Evolutionary conservation across 2,888 invertebrate species (phyloP).

Genomic region (Bhutanitis thaidina): DNA sequence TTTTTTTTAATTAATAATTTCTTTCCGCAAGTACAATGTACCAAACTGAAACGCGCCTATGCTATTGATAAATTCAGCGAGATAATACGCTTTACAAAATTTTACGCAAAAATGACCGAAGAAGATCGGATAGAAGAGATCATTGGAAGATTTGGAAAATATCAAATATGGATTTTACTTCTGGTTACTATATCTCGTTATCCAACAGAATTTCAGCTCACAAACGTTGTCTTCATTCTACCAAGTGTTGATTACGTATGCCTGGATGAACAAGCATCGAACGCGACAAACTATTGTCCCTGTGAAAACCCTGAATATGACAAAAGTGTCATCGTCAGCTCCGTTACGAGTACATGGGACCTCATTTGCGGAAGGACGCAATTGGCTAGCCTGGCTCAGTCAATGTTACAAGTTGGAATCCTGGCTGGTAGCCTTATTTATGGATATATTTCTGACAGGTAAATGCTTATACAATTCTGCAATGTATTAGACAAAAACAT

Average conservation of each 20-base stretch:
- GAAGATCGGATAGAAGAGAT: conserved; percentile 59
- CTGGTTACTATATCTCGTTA: conserved; percentile 72
- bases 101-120: conserved; percentile 21
- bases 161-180: conserved; percentile 74
- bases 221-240: conserved; percentile 78
- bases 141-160: conserved; percentile 76
- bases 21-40: too few relatives aligned
- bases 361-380: conserved; percentile 79
- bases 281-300: conserved; percentile 60
- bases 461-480: too few relatives aligned
- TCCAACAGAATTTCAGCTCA: conserved; percentile 78
- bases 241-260: conserved; percentile 75
- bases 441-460: conserved; percentile 76
- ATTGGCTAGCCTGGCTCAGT: conserved; percentile 77
- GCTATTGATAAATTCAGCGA: too few relatives aligned
- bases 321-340: conserved; percentile 68
- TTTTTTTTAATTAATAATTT: too few relatives aligned
- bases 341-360: conserved; percentile 81
- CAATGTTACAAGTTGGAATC: conserved; percentile 78
- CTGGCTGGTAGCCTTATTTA: conserved; percentile 76
- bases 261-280: conserved; percentile 46
- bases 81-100: too few relatives aligned
- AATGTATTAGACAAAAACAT: too few relatives aligned
- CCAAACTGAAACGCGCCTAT: too few relatives aligned
- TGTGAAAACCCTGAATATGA: conserved; percentile 75